Percentiles rank a stretch among this genome's conserved stretches.
Evolutionary conservation across 2,888 invertebrate genomes (phyloP).

Genomic region (Nymphalis c-album): DNA sequence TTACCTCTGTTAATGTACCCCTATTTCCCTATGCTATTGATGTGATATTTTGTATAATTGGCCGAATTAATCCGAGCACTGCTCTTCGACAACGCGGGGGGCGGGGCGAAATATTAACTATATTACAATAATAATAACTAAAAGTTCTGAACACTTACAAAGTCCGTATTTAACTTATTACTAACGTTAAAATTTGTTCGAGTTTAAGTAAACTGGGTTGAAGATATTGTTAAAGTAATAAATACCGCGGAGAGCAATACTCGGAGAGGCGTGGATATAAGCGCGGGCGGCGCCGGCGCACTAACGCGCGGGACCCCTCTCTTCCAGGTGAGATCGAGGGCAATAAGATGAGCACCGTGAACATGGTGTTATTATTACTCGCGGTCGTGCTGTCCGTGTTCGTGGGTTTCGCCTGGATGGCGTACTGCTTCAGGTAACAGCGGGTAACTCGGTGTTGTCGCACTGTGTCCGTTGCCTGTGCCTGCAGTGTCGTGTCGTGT

Average conservation of each 20-base stretch:
- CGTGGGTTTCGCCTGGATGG: constrained; percentile 97
- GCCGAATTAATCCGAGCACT: constrained; percentile 71
- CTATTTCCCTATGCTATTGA: constrained; percentile 50
- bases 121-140: too few species aligned
- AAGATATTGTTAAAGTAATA: not conserved
- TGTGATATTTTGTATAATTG: constrained; percentile 47
- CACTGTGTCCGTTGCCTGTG: constrained; percentile 73
- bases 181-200: too few species aligned
- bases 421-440: constrained; percentile 95
- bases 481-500: constrained; percentile 65
- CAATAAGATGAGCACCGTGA: constrained; percentile 93
- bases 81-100: constrained; percentile 53
- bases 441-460: constrained; percentile 78
- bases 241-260: constrained; percentile 56
- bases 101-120: not conserved
- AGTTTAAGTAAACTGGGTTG: not conserved
- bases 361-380: constrained; percentile 95
- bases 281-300: constrained; percentile 76
- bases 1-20: constrained; percentile 60
- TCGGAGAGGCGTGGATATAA: constrained; percentile 58
- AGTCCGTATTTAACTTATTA: too few species aligned
- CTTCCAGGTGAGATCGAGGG: constrained; percentile 87
- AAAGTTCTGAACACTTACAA: too few species aligned
- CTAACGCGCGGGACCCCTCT: constrained; percentile 79
- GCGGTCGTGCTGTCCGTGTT: constrained; percentile 96